These are phyloP conservation scores for Lasaia peninsularis DNA, from an alignment of 1,140 invertebrate genomes.

Conservation along the genomic window DNA sequence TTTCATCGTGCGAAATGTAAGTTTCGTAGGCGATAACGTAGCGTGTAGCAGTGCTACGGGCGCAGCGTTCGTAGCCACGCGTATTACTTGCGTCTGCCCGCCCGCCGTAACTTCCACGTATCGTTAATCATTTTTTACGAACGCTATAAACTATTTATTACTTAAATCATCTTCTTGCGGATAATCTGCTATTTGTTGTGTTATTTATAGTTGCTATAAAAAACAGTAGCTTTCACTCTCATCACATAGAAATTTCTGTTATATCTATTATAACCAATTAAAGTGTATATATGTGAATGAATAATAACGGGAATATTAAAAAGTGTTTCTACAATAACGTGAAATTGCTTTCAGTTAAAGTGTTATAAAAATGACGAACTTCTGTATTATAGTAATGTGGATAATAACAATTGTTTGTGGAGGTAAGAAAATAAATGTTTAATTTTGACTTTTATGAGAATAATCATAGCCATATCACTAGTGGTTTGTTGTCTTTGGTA, in stretches of 20 bases:
- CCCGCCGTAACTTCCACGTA: constrained; percentile 37
- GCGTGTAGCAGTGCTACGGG: constrained; percentile 45
- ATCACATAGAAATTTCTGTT: background rate
- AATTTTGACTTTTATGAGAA: background rate
- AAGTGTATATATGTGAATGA: background rate
- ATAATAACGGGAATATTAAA: background rate
- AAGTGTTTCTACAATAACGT: background rate
- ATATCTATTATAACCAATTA: background rate
- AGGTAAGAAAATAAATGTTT: constrained; percentile 19
- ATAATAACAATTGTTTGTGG: constrained; percentile 22
- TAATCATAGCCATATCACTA: background rate
- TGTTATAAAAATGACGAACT: constrained; percentile 9
- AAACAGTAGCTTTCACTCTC: background rate
- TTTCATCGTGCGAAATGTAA: constrained; percentile 9
- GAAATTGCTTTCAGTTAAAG: background rate
- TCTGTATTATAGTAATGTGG: constrained; percentile 18
- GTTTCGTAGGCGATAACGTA: constrained; percentile 26
- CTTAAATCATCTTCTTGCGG: constrained; percentile 11
- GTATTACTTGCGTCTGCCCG: constrained; percentile 24
- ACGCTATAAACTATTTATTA: constrained; percentile 58
- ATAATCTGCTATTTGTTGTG: constrained; percentile 4
- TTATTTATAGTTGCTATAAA: constrained; percentile 19
- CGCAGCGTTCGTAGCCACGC: constrained; percentile 42
- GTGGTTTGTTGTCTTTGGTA: background rate
- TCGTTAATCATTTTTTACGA: constrained; percentile 57